These are phyloP conservation scores for Lasioglossum vierecki DNA, from an alignment of 2,888 invertebrate genomes.

Conservation along the genomic window DNA sequence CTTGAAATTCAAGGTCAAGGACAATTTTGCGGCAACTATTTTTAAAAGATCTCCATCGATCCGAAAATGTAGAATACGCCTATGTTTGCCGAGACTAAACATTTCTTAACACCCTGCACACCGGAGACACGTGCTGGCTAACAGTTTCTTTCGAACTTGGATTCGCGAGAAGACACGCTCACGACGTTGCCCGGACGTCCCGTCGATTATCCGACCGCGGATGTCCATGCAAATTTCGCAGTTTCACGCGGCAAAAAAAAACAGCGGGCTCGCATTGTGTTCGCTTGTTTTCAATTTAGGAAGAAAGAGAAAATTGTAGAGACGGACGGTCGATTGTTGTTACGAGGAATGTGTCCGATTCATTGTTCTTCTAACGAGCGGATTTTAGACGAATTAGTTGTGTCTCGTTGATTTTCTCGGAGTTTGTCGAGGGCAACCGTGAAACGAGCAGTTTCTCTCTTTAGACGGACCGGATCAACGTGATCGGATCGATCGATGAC, in stretches of 20 bases:
- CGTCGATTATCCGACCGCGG: slow-evolving; percentile 35
- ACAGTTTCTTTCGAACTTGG: slow-evolving; percentile 33
- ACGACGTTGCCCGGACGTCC: background rate
- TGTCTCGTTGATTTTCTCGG: background rate
- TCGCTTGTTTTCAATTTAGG: background rate
- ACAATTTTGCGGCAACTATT: too few relatives aligned
- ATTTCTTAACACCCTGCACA: background rate
- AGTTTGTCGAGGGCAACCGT: slow-evolving; percentile 1
- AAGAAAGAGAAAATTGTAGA: background rate
- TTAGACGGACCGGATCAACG: slow-evolving; percentile 13
- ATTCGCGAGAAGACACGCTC: background rate
- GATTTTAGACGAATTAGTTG: background rate
- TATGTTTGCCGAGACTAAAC: too few relatives aligned
- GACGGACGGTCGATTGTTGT: background rate
- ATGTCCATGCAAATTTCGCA: background rate
- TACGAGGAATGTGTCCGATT: background rate
- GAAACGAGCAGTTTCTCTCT: slow-evolving; percentile 19
- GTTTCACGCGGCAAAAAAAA: background rate
- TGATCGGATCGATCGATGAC: slow-evolving; percentile 27
- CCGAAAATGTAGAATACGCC: too few relatives aligned
- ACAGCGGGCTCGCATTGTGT: background rate
- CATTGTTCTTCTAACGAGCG: background rate
- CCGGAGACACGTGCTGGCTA: background rate
- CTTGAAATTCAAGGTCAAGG: too few relatives aligned
- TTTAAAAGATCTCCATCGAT: too few relatives aligned